phyloP scores from a whole-genome alignment of 2,113 vertebrate genomes.

The Narcine bancroftii region DNA sequence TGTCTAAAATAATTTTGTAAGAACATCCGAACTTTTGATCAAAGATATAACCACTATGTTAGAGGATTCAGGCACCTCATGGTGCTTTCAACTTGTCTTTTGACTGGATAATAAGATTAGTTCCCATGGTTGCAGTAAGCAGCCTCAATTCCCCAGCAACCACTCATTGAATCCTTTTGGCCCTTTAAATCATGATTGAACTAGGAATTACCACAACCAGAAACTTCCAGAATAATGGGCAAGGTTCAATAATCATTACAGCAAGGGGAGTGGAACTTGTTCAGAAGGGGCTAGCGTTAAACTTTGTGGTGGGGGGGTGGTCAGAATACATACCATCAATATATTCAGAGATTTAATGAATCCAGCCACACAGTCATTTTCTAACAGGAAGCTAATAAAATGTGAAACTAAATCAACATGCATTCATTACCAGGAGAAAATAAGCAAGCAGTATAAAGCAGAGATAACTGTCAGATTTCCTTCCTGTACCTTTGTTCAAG shows the following conservation, averaged over 20 bases:
- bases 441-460: not conserved
- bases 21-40: not conserved
- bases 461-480: not conserved
- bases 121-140: too few species aligned
- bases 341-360: not conserved
- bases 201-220: not conserved
- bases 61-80: too few species aligned
- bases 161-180: not conserved
- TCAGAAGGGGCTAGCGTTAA: not conserved
- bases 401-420: too few species aligned
- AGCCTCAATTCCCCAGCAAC: not conserved
- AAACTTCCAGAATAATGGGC: not conserved
- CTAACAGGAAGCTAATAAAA: too few species aligned
- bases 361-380: not conserved
- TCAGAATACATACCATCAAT: not conserved
- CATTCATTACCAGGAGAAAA: not conserved
- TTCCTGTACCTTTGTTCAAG: too few species aligned
- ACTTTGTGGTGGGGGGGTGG: not conserved
- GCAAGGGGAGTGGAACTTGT: not conserved
- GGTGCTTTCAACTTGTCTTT: too few species aligned
- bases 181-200: not conserved
- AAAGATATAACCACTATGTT: not conserved
- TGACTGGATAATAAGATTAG: too few species aligned
- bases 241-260: not conserved
- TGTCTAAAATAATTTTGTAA: not conserved